phyloP scores from a whole-genome alignment of 2,113 vertebrate species.

The Chaetura pelagica region DNA sequence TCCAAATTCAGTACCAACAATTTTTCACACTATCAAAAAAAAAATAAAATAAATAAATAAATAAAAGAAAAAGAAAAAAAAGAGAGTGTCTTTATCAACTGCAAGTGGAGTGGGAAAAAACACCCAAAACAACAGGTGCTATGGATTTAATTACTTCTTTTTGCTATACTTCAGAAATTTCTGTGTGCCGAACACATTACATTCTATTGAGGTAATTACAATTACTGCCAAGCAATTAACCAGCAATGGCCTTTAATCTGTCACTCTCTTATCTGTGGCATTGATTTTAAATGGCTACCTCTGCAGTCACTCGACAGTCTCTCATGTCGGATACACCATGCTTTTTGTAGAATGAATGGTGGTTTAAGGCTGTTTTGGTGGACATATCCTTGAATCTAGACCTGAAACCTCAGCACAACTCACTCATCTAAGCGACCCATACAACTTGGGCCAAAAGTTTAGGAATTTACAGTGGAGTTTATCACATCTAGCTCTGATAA shows the following conservation, averaged over 20 bases:
- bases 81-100: not conserved
- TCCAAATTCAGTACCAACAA: not conserved
- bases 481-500: not conserved
- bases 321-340: fast-evolving
- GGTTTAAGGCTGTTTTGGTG: not conserved
- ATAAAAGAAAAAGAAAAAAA: not conserved
- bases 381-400: not conserved
- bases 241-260: not conserved
- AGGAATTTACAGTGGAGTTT: not conserved
- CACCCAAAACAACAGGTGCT: not conserved
- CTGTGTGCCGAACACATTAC: not conserved
- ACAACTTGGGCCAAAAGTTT: not conserved
- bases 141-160: not conserved
- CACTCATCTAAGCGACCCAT: fast-evolving
- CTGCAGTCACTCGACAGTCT: not conserved
- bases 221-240: not conserved
- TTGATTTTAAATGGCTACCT: not conserved
- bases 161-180: not conserved
- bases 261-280: not conserved
- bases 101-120: not conserved
- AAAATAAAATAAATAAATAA: too few relatives aligned
- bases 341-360: not conserved
- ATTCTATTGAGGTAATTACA: not conserved
- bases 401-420: not conserved
- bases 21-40: not conserved